These are phyloP conservation scores for Lymantria monacha DNA, from an alignment of 2,888 invertebrate genomes.

Conservation along the genomic window DNA sequence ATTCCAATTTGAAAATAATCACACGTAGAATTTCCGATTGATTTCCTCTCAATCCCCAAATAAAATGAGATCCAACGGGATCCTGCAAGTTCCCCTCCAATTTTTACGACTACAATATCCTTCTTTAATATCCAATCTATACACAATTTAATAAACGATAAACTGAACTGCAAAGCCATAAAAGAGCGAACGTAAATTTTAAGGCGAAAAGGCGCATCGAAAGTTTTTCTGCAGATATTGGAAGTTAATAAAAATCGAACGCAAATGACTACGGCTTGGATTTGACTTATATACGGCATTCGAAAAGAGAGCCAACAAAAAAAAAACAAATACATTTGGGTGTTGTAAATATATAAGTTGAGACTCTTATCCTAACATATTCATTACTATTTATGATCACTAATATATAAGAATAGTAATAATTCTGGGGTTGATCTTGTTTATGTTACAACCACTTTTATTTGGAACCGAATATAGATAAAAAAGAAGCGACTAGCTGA, in stretches of 20 bases:
- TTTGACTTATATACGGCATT: slow-evolving; percentile 43
- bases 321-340: not conserved
- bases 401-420: not conserved
- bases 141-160: slow-evolving; percentile 66
- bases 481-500: not conserved
- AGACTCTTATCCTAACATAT: not conserved
- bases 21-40: slow-evolving; percentile 24
- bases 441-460: not conserved
- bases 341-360: not conserved
- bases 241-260: slow-evolving; percentile 77
- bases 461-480: not conserved
- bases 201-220: slow-evolving; percentile 48
- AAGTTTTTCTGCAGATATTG: slow-evolving; percentile 54
- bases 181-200: slow-evolving; percentile 57
- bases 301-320: not conserved
- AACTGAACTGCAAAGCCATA: slow-evolving; percentile 58
- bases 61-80: slow-evolving; percentile 24
- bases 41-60: slow-evolving; percentile 27
- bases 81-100: slow-evolving; percentile 22
- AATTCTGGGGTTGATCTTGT: not conserved
- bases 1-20: slow-evolving; percentile 25
- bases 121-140: slow-evolving; percentile 53
- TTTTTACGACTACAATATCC: slow-evolving; percentile 37
- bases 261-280: slow-evolving; percentile 67
- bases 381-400: not conserved